Evolutionary conservation across 2,797 vertebrate species (phyloP).

Genomic region (Mus caroli): DNA sequence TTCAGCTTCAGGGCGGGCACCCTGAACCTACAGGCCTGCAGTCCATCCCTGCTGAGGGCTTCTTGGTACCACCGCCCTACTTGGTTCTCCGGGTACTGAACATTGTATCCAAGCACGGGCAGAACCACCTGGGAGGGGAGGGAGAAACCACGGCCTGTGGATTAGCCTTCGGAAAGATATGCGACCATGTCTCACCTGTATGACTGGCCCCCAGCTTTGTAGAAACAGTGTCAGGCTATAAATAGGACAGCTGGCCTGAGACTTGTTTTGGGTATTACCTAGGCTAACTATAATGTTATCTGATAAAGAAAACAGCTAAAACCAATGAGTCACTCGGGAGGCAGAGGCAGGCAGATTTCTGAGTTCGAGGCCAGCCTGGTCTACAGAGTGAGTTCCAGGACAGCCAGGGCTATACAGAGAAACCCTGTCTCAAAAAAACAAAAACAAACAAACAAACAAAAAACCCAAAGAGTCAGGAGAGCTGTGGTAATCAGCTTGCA

Average conservation of each 20-base stretch:
- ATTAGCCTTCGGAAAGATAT: neutral
- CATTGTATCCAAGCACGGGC: slow-evolving; percentile 95
- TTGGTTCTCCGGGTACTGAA: slow-evolving; percentile 94
- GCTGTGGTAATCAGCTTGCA: neutral
- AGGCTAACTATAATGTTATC: slow-evolving; percentile 26
- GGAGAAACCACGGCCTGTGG: neutral
- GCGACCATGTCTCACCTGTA: neutral
- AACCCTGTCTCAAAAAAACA: too few relatives aligned
- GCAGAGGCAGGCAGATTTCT: too few relatives aligned
- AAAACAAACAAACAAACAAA: too few relatives aligned
- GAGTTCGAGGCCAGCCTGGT: too few relatives aligned
- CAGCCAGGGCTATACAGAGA: too few relatives aligned
- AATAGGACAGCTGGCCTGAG: neutral
- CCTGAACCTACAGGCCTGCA: slow-evolving; percentile 92
- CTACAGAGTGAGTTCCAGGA: too few relatives aligned
- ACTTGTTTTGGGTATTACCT: neutral
- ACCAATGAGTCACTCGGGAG: slow-evolving; percentile 15
- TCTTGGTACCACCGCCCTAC: slow-evolving; percentile 94
- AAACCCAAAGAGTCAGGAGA: slow-evolving; percentile 2
- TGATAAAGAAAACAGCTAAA: slow-evolving; percentile 60
- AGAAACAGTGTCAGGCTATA: slow-evolving; percentile 9
- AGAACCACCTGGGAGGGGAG: slow-evolving; percentile 93
- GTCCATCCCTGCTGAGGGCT: slow-evolving; percentile 91
- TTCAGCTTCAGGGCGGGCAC: slow-evolving; percentile 94
- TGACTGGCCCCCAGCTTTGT: neutral